Evolutionary conservation across 2,888 invertebrate species (phyloP), one percentile per base, ranked within the genome.

Genomic region (Tetanocera ferruginea): DNA sequence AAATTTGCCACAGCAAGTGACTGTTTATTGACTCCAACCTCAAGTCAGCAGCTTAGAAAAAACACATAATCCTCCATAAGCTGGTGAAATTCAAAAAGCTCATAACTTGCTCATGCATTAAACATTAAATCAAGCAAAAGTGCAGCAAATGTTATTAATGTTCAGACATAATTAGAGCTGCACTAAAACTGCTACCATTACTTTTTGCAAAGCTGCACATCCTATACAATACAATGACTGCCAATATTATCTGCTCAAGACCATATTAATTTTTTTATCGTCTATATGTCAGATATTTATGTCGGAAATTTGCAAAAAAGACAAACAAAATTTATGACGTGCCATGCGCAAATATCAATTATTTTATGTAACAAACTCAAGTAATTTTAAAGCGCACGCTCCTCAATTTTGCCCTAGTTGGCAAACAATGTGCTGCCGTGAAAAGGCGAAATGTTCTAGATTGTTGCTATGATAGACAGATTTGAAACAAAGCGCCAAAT

Each of bases 401-500:
- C 17, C 5, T 31, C 5, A 0, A 23, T 60, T n/a, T 28, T 28
- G 19, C 60, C 60, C 25, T 25, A 60, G 28, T 28, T 28, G 19
- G 60, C 4, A 1, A 60, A 55, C 55, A 55, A 55, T 43, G 43
- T 14, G 43, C 14, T 34, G 64, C 8, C 25, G 69, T 5, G 2
- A 11, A 23, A 11, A n/a, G 19, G 0, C 9, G 43, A 67, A 67
- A 43, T 51, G 69, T 69, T 69, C 69, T 51, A 69, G 69, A 69
- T 69, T 69, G 31, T 28, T 49, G 19, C 57, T n/a, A 17, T 72
- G 72, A 72, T 72, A 72, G 72, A 57, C 72, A 37, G 43, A 14
- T 72, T 60, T 57, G 72, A 72, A 34, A 34, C 43, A 14, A 6
- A 37, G 43, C 73, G 17, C 57, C 72, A 72, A 72, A 72, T 72